phyloP scores from a whole-genome alignment of 2,113 vertebrate genomes.

The Tenebrosternarchus preto region DNA sequence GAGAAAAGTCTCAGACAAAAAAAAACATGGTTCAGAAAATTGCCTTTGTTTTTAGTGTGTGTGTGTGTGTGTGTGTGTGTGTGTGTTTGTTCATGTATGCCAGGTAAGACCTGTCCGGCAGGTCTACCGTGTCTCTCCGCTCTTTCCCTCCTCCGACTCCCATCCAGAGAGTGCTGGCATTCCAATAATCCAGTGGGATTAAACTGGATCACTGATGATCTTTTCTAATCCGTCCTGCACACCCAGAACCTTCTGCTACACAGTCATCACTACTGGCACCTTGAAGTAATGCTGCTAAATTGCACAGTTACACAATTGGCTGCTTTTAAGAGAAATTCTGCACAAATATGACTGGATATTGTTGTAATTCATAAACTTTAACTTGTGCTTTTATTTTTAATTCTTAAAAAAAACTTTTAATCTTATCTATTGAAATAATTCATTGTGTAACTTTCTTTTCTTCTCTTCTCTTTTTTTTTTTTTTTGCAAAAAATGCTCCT shows the following conservation, averaged over 20 bases:
- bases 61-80: too few relatives aligned
- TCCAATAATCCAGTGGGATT: conserved; percentile 63
- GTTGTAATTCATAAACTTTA: too few relatives aligned
- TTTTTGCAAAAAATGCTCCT: too few relatives aligned
- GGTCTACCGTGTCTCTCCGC: not conserved
- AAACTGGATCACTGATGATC: conserved; percentile 63
- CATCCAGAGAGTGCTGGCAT: conserved; percentile 48
- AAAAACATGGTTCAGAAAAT: too few relatives aligned
- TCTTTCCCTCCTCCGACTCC: conserved; percentile 29
- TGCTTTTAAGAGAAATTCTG: not conserved
- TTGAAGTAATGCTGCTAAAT: not conserved
- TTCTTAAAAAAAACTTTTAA: too few relatives aligned
- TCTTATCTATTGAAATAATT: too few relatives aligned
- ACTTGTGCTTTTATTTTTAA: too few relatives aligned
- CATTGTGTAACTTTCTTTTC: not conserved
- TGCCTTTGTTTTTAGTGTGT: too few relatives aligned
- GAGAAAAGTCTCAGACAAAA: too few relatives aligned
- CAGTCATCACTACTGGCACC: not conserved
- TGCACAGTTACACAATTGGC: conserved; percentile 20
- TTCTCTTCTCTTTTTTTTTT: not conserved
- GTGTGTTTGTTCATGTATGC: not conserved
- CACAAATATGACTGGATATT: not conserved
- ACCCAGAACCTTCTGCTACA: conserved; percentile 41
- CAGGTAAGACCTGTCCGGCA: not conserved
- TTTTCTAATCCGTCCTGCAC: conserved; percentile 63